These are phyloP conservation scores for Anolis apletophallus DNA, from an alignment of 2,797 vertebrate species.

Conservation along the genomic window DNA sequence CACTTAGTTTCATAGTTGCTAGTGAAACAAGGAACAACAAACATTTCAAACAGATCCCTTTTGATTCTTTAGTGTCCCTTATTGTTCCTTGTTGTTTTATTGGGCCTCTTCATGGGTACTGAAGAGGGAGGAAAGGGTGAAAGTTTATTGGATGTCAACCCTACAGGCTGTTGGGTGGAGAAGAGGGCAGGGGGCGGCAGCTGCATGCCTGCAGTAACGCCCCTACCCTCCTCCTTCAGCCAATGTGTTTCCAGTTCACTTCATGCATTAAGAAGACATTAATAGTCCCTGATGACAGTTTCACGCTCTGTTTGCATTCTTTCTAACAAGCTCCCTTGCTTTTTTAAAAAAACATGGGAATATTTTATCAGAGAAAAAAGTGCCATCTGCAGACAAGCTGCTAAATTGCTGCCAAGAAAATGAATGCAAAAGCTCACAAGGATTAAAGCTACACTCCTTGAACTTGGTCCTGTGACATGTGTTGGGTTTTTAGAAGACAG, in stretches of 20 bases:
- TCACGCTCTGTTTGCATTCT: constrained; percentile 60
- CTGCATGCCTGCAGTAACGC: neutral
- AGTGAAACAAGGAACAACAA: neutral
- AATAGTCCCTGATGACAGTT: constrained; percentile 61
- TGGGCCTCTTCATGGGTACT: neutral
- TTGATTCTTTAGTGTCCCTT: fast-evolving
- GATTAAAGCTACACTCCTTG: neutral
- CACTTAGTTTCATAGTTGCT: neutral
- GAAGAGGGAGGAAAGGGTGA: neutral
- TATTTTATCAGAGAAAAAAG: neutral
- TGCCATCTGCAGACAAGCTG: neutral
- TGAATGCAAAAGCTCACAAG: neutral
- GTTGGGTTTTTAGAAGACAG: neutral
- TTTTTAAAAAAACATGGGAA: constrained; percentile 22
- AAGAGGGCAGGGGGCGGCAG: constrained; percentile 4
- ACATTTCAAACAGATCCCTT: neutral
- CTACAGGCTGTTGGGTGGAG: neutral
- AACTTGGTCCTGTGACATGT: neutral
- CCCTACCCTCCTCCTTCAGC: constrained; percentile 22
- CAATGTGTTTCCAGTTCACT: constrained; percentile 52
- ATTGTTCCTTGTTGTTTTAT: neutral
- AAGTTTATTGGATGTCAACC: neutral
- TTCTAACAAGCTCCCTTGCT: constrained; percentile 10
- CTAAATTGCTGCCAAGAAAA: neutral
- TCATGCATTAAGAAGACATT: constrained; percentile 53